These are phyloP conservation scores for Phortica okadai DNA, from an alignment of 2,888 invertebrate species.

Conservation along the genomic window DNA sequence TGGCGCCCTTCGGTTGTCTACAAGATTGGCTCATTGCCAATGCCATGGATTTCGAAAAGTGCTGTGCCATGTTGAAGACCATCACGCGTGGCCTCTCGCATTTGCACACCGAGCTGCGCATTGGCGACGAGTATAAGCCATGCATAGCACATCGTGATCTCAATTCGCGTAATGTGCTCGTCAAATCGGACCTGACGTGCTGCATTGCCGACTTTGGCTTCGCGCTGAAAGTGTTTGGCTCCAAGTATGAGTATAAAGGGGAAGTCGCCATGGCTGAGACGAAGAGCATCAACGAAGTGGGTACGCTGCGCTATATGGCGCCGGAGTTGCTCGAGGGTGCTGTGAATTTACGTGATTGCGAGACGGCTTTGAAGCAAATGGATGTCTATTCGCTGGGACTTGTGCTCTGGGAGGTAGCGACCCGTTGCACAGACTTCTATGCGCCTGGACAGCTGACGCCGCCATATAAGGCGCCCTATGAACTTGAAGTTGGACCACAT, in stretches of 20 bases:
- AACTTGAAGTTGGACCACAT: conserved; percentile 84
- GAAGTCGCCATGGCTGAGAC: conserved; percentile 83
- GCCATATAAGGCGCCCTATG: conserved; percentile 88
- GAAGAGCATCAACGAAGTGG: conserved; percentile 83
- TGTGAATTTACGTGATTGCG: conserved; percentile 92
- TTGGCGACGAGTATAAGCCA: conserved; percentile 85
- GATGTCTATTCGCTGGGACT: conserved; percentile 94
- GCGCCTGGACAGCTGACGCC: conserved; percentile 79
- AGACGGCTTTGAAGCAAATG: conserved; percentile 93
- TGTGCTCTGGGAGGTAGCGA: conserved; percentile 93
- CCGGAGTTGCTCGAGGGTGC: conserved; percentile 97
- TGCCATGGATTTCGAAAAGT: conserved; percentile 83
- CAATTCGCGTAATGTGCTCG: conserved; percentile 91
- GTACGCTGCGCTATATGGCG: conserved; percentile 93
- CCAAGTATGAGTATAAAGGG: conserved; percentile 79
- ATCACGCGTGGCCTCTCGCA: conserved; percentile 90
- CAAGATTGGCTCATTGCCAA: conserved; percentile 85
- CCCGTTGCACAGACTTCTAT: conserved; percentile 86
- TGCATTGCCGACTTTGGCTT: conserved; percentile 92
- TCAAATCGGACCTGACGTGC: conserved; percentile 85
- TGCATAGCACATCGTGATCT: conserved; percentile 94
- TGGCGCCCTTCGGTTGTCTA: conserved; percentile 85
- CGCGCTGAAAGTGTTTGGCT: conserved; percentile 79
- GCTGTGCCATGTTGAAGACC: conserved; percentile 88
- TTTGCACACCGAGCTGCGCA: conserved; percentile 85